These are phyloP conservation scores for Cephus runcator DNA, from an alignment of 2,888 invertebrate species.

Conservation along the genomic window DNA sequence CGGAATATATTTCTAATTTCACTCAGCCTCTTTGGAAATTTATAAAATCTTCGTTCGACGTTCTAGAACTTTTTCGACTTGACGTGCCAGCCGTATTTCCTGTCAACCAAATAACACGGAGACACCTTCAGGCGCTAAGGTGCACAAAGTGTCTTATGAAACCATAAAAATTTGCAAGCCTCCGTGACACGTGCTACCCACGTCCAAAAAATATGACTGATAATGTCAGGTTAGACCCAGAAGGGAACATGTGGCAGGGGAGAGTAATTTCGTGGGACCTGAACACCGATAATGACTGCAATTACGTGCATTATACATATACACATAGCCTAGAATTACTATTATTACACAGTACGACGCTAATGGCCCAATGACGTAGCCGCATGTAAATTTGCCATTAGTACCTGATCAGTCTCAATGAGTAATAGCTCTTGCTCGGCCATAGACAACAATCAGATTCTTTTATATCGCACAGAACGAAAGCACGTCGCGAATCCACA, in stretches of 20 bases:
- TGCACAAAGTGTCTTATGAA: background rate
- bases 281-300: background rate
- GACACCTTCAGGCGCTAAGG: background rate
- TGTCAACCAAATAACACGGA: background rate
- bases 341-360: background rate
- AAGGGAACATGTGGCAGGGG: background rate
- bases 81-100: background rate
- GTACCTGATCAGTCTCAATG: background rate
- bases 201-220: background rate
- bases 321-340: constrained; percentile 1
- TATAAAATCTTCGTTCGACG: background rate
- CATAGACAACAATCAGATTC: background rate
- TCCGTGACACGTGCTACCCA: background rate
- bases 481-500: background rate
- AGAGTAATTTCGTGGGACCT: background rate
- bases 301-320: background rate
- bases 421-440: background rate
- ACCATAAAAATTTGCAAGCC: background rate
- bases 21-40: background rate
- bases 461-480: background rate
- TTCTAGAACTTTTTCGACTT: background rate
- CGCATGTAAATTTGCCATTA: background rate
- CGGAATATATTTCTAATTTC: background rate
- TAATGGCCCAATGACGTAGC: background rate
- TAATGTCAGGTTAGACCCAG: background rate